Conservation (phyloP, 2,888 invertebrate species). For the Cerastis rubricosa region DNA sequence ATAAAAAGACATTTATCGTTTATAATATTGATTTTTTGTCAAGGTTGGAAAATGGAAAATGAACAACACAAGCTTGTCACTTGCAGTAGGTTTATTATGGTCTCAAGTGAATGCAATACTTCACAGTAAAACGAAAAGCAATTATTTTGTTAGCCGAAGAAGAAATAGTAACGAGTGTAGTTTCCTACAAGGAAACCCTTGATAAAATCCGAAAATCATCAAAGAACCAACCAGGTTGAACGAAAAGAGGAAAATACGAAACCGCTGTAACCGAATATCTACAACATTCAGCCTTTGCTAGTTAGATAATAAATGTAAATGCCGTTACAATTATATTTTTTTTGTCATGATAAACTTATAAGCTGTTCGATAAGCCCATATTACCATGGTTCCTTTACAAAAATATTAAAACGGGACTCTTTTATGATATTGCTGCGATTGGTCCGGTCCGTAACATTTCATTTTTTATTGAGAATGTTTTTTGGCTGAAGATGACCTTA, state of each 20-base stretch:
- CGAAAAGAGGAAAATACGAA: constrained; percentile 17
- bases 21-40: constrained; percentile 10
- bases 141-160: not conserved
- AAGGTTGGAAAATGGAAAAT: constrained; percentile 13
- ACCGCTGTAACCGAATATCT: not conserved
- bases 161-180: not conserved
- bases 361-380: constrained; percentile 14
- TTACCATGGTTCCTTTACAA: constrained; percentile 13
- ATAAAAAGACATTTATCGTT: not conserved
- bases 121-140: not conserved
- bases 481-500: constrained; percentile 41
- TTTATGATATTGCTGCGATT: constrained; percentile 31
- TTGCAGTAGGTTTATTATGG: constrained; percentile 1
- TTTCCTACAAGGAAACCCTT: constrained; percentile 27
- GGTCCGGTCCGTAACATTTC: constrained; percentile 34
- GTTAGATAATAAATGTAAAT: constrained; percentile 7
- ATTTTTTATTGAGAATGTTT: constrained; percentile 47
- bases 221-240: not conserved
- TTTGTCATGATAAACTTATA: not conserved
- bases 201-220: constrained; percentile 12
- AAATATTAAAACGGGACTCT: constrained; percentile 44
- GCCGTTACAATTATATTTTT: constrained; percentile 16
- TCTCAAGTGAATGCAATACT: constrained; percentile 10
- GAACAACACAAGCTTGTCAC: not conserved
- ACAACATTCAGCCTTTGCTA: not conserved